Evolutionary conservation across 2,888 invertebrate genomes (phyloP), one percentile per base, ranked within the genome.

Genomic region (Achlya flavicornis): DNA sequence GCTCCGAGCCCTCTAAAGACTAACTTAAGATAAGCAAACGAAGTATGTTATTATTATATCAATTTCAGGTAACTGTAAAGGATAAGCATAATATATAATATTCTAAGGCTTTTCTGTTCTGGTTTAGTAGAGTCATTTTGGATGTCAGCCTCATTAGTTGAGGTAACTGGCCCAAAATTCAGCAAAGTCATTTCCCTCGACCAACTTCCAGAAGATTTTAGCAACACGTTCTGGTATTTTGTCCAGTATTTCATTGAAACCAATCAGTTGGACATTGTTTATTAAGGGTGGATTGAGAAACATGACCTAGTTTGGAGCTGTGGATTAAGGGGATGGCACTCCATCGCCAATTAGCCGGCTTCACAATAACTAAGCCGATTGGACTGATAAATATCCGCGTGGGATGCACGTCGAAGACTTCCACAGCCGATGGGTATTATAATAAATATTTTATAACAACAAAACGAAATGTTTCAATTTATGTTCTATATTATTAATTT

Each of bases 101-200:
- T 76, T 90, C 89, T 48, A 81, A 41, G 26, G n/a, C 58, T 78
- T 81, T 73, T 7, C 66, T 86, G 77, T 87, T 81, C 86, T 79
- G 81, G 81, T 87, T 89, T 87, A 84, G 83, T 84, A 83, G 79
- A 88, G 88, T 88, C 84, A 89, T 86, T 85, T 87, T 83, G 89
- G 91, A 90, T 87, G 86, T 92, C 85, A 86, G 91, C 86, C 88
- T 90, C 91, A 92, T 92, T 92, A 92, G 89, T 85, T 87, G 85
- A 89, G 88, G 91, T 91, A 90, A 88, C 88, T 88, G 90, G 87
- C 83, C 87, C 83, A 87, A 91, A 90, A 84, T 89, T 89, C 83
- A 77, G 85, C 84, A 67, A 81, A 89, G 88, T 92, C 91, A 92
- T 86, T 90, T 88, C 26, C 84, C 88, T 80, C 38, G 19, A 53